Evolutionary conservation across 1,140 invertebrate species (phyloP), one percentile per base, ranked within the genome.

Genomic region (Leptinotarsa texana): DNA sequence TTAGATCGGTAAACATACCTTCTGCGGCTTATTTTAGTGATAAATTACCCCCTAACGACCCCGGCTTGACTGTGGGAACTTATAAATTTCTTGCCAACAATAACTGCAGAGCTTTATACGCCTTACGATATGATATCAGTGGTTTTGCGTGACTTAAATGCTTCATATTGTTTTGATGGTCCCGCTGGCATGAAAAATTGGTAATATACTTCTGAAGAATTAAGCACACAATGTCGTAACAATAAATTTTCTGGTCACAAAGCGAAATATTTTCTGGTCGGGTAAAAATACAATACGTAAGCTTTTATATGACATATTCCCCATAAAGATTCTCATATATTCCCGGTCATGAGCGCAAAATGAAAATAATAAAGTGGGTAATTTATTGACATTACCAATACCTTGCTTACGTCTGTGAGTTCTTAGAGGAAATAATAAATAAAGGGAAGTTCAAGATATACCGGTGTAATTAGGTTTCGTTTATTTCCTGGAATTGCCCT

Each of bases 351-450:
- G 73, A 66, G 73, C 33, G 42, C 63, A 67, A 68, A 74, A 74
- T 74, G 73, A 74, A 74, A 74, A 74, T 74, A 74, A 74, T 74
- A 74, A 74, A 74, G 73, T 68, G 27, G 63, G 66, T 74, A 49
- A 74, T 74, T 74, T 74, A 74, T 74, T 48, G 47, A n/a, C 49
- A 68, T 27, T 57, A 63, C 63, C 73, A 74, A 68, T 74, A 62
- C 49, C 66, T 69, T 68, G 17, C 68, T 57, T 57, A 57, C 51
- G 51, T 57, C 51, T 57, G 51, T 57, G 51, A 57, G 51, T 57
- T 57, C 51, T 18, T 6, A n/a, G 15, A 57, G 51, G 51, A 57
- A 57, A 57, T 57, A 57, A 57, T 57, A 57, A 17, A 57, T 57
- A 57, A 57, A 18, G 51, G 13, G n/a, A 57, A 18, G 51, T 57